Conservation (phyloP, 2,888 invertebrate genomes). For the Amorpha juglandis region DNA sequence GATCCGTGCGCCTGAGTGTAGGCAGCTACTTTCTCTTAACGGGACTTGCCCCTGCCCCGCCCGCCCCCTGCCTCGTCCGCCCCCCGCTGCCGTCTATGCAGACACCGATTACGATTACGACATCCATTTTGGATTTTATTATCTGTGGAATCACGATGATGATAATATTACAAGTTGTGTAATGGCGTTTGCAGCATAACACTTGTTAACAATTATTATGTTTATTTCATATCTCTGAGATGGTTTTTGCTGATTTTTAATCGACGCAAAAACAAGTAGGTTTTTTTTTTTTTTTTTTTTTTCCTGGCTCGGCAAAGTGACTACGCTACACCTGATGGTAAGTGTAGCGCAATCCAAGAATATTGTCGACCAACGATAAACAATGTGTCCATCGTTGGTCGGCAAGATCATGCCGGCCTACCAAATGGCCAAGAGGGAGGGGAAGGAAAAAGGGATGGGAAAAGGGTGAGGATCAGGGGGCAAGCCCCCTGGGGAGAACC, state of each 20-base stretch:
- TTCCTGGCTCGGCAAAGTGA: no score
- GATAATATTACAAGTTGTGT: conserved; percentile 59
- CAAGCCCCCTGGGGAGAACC: no score
- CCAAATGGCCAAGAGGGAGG: no score
- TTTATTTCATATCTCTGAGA: conserved; percentile 41
- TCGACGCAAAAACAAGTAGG: no score
- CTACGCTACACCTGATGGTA: no score
- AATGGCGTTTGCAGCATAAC: conserved; percentile 54
- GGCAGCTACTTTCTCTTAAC: conserved; percentile 84
- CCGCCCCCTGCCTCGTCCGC: conserved; percentile 41
- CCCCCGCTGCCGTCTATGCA: conserved; percentile 48
- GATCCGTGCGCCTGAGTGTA: conserved; percentile 68
- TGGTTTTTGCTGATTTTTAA: conserved; percentile 33
- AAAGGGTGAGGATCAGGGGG: no score
- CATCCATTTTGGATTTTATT: conserved; percentile 72
- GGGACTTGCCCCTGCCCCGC: conserved; percentile 63
- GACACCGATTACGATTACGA: conserved; percentile 65
- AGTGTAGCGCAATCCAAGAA: no score
- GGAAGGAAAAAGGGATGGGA: no score
- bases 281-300: no score
- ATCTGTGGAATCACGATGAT: conserved; percentile 65
- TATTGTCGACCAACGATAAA: no score
- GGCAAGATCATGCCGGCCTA: no score
- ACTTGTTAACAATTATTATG: conserved; percentile 39
- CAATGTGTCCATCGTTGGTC: no score